A percentile compares a stretch with the other conserved stretches of the same genome.
These are phyloP conservation scores for Otis tarda DNA, from an alignment of 2,113 vertebrate genomes.

Conservation along the genomic window DNA sequence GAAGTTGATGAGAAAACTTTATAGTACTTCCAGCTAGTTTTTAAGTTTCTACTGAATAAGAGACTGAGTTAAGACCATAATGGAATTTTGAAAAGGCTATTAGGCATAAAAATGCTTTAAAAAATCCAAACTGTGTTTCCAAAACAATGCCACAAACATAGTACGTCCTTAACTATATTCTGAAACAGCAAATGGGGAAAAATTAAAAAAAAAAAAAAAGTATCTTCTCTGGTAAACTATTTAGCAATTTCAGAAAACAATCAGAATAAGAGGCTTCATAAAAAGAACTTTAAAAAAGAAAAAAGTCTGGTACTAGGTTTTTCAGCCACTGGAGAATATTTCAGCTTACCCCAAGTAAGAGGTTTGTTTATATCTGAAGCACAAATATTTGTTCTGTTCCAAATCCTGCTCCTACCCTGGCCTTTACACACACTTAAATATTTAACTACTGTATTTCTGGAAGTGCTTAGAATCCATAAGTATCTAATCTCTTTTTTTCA, in stretches of 20 bases:
- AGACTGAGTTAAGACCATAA: neutral
- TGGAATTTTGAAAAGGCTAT: neutral
- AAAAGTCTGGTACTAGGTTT: neutral
- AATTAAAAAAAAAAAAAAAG: accelerated
- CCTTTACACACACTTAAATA: neutral
- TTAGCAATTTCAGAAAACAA: neutral
- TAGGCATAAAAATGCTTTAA: neutral
- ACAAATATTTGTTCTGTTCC: neutral
- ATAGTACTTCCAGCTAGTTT: neutral
- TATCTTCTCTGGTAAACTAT: neutral
- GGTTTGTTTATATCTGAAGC: constrained; percentile 3
- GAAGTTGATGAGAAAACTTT: neutral
- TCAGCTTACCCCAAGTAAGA: neutral
- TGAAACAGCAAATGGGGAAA: neutral
- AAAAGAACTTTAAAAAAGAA: neutral
- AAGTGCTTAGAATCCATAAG: neutral
- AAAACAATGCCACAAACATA: neutral
- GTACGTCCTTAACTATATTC: neutral
- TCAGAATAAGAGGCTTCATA: neutral
- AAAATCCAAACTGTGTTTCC: neutral
- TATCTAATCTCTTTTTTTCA: neutral
- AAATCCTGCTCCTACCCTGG: neutral
- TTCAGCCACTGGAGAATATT: neutral
- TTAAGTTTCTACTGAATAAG: neutral
- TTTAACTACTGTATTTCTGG: neutral